Evolutionary conservation across 2,113 vertebrate genomes (phyloP).

Genomic region (Bubo scandiacus): DNA sequence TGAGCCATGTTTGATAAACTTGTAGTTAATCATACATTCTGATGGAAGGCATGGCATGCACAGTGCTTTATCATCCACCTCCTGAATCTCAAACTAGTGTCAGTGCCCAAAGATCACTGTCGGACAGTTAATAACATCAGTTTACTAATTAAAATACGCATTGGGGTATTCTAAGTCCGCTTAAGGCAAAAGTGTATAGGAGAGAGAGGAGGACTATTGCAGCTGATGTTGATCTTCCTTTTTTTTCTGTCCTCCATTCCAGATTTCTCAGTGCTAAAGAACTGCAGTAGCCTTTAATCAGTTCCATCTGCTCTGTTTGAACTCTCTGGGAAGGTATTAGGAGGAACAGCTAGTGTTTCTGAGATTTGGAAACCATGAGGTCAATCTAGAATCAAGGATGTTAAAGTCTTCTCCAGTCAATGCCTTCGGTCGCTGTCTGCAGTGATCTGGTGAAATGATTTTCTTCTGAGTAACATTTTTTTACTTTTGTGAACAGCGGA

Average conservation of each 20-base stretch:
- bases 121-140: not conserved
- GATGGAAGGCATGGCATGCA: not conserved
- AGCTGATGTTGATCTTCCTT: not conserved
- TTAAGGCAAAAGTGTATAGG: not conserved
- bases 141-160: not conserved
- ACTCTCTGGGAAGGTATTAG: not conserved
- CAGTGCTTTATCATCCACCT: not conserved
- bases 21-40: conserved; percentile 9
- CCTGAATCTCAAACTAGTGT: not conserved
- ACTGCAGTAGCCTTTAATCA: not conserved
- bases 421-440: not conserved
- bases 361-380: not conserved
- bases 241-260: conserved; percentile 8
- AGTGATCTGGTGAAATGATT: not conserved
- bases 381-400: not conserved
- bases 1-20: conserved; percentile 1
- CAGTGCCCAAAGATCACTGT: not conserved
- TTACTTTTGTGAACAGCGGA: not conserved
- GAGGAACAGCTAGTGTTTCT: not conserved
- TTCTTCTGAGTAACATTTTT: not conserved
- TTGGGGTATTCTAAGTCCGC: not conserved
- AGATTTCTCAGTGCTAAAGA: not conserved
- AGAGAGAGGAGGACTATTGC: not conserved
- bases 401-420: not conserved
- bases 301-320: not conserved